Evolutionary conservation across 2,888 invertebrate genomes (phyloP), one percentile per base, ranked within the genome.

Genomic region (Osmoderma eremita): DNA sequence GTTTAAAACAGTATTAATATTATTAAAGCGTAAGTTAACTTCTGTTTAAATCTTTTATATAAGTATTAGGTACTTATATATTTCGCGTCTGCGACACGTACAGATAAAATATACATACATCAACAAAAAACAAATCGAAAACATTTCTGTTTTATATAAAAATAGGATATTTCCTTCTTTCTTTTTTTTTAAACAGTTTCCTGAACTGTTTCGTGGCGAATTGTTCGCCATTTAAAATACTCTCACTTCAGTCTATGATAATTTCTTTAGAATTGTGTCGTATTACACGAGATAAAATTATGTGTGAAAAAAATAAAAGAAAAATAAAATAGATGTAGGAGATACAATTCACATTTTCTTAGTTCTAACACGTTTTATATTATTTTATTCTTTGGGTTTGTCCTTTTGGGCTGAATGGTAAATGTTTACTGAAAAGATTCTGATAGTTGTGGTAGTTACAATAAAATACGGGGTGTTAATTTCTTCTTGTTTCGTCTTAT

Each of bases 21-120:
- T 65, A 67, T 67, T 81, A 82, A 81, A 81, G 81, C 81, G 76
- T 75, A 80, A 78, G 80, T 80, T 80, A 80, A 77, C 71, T 77
- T 78, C 45, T 73, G 67, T 71, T 68, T 72, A 73, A 66, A 70
- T 72, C 76, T 74, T 30, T 71, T 78, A 53, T 36, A 51, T 64
- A 73, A 72, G 68, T 71, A 72, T 69, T 71, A 62, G 41, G 49
- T 20, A 63, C 54, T 67, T 67, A 67, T 67, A 30, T 30, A 53
- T 45, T 42, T 5, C 36, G 76, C 73, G 76, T 78, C 78, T 73
- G 71, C 70, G 78, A 77, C 77, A 77, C 77, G 56, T 68, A 70
- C 65, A 72, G 75, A 78, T 78, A 80, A 79, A 80, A 79, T 78
- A 78, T 76, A 79, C 77, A 78, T 67, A 67, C 76, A 78, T 75